Percentiles rank a stretch among this genome's conserved stretches.
Conservation (phyloP, 1,140 invertebrate genomes). For the Magallana angulata region DNA sequence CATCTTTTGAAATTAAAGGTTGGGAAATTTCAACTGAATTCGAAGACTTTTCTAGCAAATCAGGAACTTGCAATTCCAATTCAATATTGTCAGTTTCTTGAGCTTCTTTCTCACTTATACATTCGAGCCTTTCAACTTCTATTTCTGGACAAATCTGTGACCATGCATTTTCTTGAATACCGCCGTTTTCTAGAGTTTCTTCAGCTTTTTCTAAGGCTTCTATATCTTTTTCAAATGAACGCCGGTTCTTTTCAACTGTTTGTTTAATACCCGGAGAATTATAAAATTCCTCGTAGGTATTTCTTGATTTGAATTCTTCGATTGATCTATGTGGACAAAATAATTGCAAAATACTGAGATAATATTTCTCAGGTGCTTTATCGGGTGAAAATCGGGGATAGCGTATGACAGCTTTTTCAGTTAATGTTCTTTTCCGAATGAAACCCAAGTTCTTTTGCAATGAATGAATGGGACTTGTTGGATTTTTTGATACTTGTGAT, state of each 20-base stretch:
- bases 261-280: constrained; percentile 43
- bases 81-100: background rate
- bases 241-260: background rate
- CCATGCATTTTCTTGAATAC: constrained; percentile 38
- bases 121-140: constrained; percentile 30
- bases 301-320: constrained; percentile 47
- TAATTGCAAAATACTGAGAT: constrained; percentile 47
- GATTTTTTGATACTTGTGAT: constrained; percentile 30
- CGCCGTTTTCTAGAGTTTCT: background rate
- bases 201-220: background rate
- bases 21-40: background rate
- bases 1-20: no score
- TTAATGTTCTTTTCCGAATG: constrained; percentile 44
- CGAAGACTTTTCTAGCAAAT: background rate
- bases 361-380: constrained; percentile 55
- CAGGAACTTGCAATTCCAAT: background rate
- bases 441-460: constrained; percentile 54
- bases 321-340: constrained; percentile 49
- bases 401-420: constrained; percentile 48
- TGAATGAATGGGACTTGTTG: background rate
- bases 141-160: constrained; percentile 39
- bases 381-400: constrained; percentile 45
- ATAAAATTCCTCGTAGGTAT: constrained; percentile 43
- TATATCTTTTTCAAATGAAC: background rate
- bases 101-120: constrained; percentile 1